These are phyloP conservation scores for Chionis minor DNA, from an alignment of 2,113 vertebrate genomes.

Conservation along the genomic window DNA sequence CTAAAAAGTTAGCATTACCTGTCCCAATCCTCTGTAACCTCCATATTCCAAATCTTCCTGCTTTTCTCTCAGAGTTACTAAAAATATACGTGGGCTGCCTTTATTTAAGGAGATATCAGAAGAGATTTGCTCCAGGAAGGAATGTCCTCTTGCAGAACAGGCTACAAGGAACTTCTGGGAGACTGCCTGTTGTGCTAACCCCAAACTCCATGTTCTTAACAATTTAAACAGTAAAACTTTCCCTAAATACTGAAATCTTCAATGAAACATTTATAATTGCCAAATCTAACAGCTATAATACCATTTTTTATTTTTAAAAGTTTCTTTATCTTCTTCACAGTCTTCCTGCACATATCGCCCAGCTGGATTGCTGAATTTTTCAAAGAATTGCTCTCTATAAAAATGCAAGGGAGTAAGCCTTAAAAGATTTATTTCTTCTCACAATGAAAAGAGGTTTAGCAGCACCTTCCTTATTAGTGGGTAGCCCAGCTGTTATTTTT, in stretches of 20 bases:
- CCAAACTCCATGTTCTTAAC: slow-evolving; percentile 62
- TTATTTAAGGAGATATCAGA: slow-evolving; percentile 58
- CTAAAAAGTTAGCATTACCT: neutral
- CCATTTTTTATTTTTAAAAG: slow-evolving; percentile 71
- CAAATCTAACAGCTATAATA: slow-evolving; percentile 69
- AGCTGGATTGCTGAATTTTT: slow-evolving; percentile 68
- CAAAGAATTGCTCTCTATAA: slow-evolving; percentile 71
- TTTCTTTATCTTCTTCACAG: slow-evolving; percentile 71
- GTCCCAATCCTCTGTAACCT: neutral
- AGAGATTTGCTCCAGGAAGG: slow-evolving; percentile 58
- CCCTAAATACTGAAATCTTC: slow-evolving; percentile 67
- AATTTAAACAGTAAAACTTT: slow-evolving; percentile 68
- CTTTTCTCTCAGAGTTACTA: slow-evolving; percentile 46
- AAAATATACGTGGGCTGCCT: slow-evolving; percentile 38
- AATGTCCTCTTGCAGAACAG: slow-evolving; percentile 47
- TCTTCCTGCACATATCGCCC: slow-evolving; percentile 65
- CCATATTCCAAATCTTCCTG: neutral
- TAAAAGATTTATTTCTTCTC: slow-evolving; percentile 73
- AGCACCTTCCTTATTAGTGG: slow-evolving; percentile 71
- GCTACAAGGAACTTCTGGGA: slow-evolving; percentile 54
- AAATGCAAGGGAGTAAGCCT: slow-evolving; percentile 71
- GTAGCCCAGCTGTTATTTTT: slow-evolving; percentile 73
- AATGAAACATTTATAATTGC: slow-evolving; percentile 69
- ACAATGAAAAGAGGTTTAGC: slow-evolving; percentile 71
- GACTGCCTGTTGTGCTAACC: slow-evolving; percentile 64